Evolutionary conservation across 2,888 invertebrate species (phyloP), one percentile per base, ranked within the genome.

Genomic region (Gortyna flavago): DNA sequence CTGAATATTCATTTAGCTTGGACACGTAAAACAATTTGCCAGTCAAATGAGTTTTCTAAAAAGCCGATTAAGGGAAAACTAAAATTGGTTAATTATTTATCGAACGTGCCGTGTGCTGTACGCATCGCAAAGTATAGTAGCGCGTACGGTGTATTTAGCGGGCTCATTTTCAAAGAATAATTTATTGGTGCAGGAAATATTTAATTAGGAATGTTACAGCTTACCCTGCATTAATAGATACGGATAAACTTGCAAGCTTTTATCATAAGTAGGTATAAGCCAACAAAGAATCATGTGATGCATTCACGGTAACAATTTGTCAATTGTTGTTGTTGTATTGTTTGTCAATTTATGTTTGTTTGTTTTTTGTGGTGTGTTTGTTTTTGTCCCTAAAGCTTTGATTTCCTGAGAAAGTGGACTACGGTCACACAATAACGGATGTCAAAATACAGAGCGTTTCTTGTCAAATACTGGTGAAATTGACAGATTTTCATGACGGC

Each of bases 41-140:
- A 94, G 94, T 94, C 94, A 96, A 96, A 96, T 96, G 95, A 95
- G 94, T 95, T 95, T 94, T 94, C 96, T 96, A 96, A 96, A 96
- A 95, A 95, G 96, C 96, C 93, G 95, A 96, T 95, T 95, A 95
- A 95, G 96, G 96, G 92, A 91, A 95, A 96, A 96, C 95, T 96
- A 95, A 94, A 95, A 93, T 95, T 93, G 91, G 94, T 93, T 95
- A 95, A 95, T 95, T 95, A 96, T 95, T 95, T 94, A 94, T 93
- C 90, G 92, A 92, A 92, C 88, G 87, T 81, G 87, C 69, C 85
- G 87, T 85, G 25, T 81, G 87, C 81, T 85, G 88, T 87, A 88
- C 89, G 89, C 90, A 90, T 91, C 81, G 72, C 62, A 65, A 75
- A 87, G 48, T n/a, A n/a, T n/a, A n/a, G n/a, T n/a, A n/a, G n/a